A percentile compares a stretch with the other conserved stretches of the same genome.
Conservation (phyloP, 2,888 invertebrate species). For the Syritta pipiens region DNA sequence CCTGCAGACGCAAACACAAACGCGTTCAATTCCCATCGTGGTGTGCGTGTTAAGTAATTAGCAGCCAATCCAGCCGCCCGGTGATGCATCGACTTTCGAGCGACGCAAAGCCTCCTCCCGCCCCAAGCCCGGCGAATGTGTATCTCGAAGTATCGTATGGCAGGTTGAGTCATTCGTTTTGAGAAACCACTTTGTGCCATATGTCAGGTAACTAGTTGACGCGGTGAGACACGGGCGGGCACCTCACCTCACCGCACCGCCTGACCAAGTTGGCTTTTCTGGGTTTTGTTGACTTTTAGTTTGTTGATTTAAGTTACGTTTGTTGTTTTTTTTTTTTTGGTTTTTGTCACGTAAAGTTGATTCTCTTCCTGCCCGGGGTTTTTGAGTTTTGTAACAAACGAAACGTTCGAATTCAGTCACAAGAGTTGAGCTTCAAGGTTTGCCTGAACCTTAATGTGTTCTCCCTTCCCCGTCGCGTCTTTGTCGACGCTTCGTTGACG, state of each 20-base stretch:
- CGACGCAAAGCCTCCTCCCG: background rate
- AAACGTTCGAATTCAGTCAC: too few species aligned
- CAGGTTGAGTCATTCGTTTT: conserved; percentile 4
- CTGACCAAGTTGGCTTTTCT: background rate
- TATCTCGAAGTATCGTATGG: background rate
- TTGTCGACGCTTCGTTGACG: too few species aligned
- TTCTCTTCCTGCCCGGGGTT: conserved; percentile 1
- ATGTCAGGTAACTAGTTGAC: background rate
- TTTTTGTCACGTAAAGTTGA: conserved; percentile 14
- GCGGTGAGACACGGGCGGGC: background rate
- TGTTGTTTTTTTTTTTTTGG: background rate
- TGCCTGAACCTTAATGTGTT: conserved; percentile 3
- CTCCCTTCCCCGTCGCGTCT: background rate
- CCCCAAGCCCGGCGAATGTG: background rate
- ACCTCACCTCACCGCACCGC: too few species aligned
- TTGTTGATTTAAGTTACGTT: background rate
- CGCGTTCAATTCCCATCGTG: background rate
- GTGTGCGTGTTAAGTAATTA: background rate
- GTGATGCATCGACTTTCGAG: background rate
- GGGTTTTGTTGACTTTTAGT: background rate
- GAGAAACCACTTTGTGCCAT: conserved; percentile 13
- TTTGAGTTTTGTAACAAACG: background rate
- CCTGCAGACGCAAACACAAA: too few species aligned
- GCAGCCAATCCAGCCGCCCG: background rate
- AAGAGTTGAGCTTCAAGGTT: conserved; percentile 8